phyloP scores from a whole-genome alignment of 2,888 invertebrate species.

The Cryptops parisi region DNA sequence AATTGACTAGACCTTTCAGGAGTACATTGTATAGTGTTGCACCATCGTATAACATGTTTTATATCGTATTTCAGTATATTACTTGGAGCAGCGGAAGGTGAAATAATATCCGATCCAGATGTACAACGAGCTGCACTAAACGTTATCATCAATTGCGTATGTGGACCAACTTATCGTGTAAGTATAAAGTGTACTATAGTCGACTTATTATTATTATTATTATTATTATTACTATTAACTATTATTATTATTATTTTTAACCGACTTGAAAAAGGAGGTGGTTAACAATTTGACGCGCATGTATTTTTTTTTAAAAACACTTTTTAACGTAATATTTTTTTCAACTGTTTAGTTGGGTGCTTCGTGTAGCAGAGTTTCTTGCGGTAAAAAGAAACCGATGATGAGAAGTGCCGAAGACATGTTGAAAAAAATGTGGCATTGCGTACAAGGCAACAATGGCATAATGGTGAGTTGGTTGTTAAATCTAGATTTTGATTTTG shows the following conservation, averaged over 20 bases:
- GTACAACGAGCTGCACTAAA: slow-evolving; percentile 56
- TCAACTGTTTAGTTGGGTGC: too few relatives aligned
- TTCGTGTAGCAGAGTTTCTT: too few relatives aligned
- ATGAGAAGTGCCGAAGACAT: slow-evolving; percentile 50
- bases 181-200: slow-evolving; percentile 23
- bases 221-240: too few relatives aligned
- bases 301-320: too few relatives aligned
- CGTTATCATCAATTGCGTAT: slow-evolving; percentile 85
- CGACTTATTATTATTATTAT: too few relatives aligned
- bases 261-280: background rate
- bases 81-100: slow-evolving; percentile 75
- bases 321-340: too few relatives aligned
- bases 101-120: slow-evolving; percentile 61
- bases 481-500: too few relatives aligned
- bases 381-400: slow-evolving; percentile 27
- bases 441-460: slow-evolving; percentile 83
- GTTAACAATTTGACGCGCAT: background rate
- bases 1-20: too few relatives aligned
- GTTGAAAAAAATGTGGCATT: slow-evolving; percentile 86
- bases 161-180: slow-evolving; percentile 72
- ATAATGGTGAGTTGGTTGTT: slow-evolving; percentile 55
- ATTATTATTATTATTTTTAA: too few relatives aligned
- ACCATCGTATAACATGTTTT: too few relatives aligned
- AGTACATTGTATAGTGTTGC: too few relatives aligned
- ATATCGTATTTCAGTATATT: slow-evolving; percentile 64